Base-by-base conservation (phyloP, 2,888 invertebrate genomes). In the Plebejus anna region DNA sequence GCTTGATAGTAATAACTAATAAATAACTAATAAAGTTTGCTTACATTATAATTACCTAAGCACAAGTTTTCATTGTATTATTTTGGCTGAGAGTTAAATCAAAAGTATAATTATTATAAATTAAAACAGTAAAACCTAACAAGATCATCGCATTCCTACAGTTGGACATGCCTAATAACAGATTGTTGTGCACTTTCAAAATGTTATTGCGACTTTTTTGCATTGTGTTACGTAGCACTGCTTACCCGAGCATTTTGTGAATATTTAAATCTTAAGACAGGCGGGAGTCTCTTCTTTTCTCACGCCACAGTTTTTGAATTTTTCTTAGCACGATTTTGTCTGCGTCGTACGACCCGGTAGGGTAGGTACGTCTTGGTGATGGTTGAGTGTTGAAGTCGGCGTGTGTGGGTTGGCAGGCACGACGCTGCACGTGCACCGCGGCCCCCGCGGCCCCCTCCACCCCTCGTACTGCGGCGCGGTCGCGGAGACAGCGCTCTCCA, bases 391-490 rank as follows among this genome's bases (percentile, higher is more conserved):
- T 91, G 90, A 91, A 88, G 90, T 89, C 87, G 89, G 90, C 88
- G 86, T 91, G 80, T 91, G 87, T 92, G 92, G 88, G 86, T 92
- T 90, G 89, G 88, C 94, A 93, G 94, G 92, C 90, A 90, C 90
- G 87, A 86, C 86, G 85, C 66, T 66, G 88, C 94, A 93, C 94
- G 92, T 90, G 90, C 90, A 87, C 86, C 86, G 85, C 85, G 84
- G 86, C 89, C 90, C 83, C 91, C 92, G 84, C 82, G 90, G 77
- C 88, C 87, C 89, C 84, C 85, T 86, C 87, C 96, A 96, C 94
- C 95, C 96, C 82, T 96, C 96, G 90, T 96, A 96, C 93, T 96
- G 96, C 93, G 96, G 97, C 94, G 96, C 96, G 82, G 96, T 97
- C 87, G 95, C 96, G 83, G 97, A 97, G 90, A 96, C 96, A 85